Evolutionary conservation across 2,113 vertebrate species (phyloP).

Genomic region (Antechinus stuartii): DNA sequence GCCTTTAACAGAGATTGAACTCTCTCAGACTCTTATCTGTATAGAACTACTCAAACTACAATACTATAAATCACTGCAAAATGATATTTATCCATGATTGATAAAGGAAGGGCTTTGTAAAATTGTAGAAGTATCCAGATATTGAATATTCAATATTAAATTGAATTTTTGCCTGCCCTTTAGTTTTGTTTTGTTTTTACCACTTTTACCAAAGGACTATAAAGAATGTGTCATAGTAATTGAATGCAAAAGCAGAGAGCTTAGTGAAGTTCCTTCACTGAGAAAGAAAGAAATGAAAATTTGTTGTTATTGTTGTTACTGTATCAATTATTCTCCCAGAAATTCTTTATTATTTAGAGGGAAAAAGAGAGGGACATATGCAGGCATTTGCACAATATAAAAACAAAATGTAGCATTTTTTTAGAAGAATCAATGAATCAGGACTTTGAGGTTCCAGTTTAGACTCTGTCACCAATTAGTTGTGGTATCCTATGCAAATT

Average conservation of each 20-base stretch:
- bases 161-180: not conserved
- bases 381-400: not conserved
- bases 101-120: not conserved
- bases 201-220: not conserved
- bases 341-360: not conserved
- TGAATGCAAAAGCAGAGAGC: not conserved
- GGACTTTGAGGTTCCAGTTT: not conserved
- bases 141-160: not conserved
- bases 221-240: not conserved
- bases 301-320: not conserved
- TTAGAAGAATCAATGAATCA: not conserved
- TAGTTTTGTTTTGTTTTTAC: not conserved
- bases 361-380: not conserved
- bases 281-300: not conserved
- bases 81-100: not conserved
- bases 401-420: not conserved
- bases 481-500: not conserved
- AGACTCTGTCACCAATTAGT: not conserved
- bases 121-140: not conserved
- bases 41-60: not conserved
- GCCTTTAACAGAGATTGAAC: not conserved
- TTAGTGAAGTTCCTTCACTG: not conserved
- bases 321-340: not conserved
- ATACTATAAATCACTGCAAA: not conserved
- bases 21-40: not conserved